phyloP scores from a whole-genome alignment of 2,113 vertebrate genomes.

The Mobula hypostoma region DNA sequence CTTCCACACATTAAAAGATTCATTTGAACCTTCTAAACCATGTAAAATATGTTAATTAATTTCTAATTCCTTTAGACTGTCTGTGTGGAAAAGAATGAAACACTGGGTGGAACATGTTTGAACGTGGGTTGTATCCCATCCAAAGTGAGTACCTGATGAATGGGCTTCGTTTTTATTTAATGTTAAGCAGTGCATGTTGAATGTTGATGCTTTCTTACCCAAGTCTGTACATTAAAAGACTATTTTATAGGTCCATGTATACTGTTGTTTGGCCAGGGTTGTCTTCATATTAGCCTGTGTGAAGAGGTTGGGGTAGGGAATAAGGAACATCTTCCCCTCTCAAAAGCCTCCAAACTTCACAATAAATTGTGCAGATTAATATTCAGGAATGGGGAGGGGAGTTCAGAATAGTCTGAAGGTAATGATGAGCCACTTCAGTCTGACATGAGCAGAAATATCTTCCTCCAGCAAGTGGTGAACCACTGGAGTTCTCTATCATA shows the following conservation, averaged over 20 bases:
- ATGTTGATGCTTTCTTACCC: no score
- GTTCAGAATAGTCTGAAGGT: no score
- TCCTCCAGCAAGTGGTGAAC: no score
- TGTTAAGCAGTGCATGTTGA: background rate
- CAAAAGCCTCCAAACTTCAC: no score
- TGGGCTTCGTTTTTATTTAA: background rate
- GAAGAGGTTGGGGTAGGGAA: no score
- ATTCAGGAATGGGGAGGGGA: no score
- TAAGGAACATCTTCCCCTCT: no score
- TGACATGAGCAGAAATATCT: no score
- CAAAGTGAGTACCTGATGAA: slow-evolving; percentile 64
- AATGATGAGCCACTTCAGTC: no score
- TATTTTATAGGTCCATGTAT: background rate
- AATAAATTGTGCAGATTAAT: no score
- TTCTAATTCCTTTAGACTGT: slow-evolving; percentile 64
- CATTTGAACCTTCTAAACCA: background rate
- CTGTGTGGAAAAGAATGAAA: slow-evolving; percentile 88
- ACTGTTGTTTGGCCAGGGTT: background rate
- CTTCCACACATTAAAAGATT: background rate
- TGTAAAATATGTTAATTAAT: background rate
- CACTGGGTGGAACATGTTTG: slow-evolving; percentile 88
- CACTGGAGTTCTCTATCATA: no score
- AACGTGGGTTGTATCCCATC: slow-evolving; percentile 98
- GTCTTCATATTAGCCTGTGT: no score
- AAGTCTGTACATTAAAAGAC: background rate